These are phyloP conservation scores for Drosophila hawaiiensis DNA, from an alignment of 2,888 invertebrate genomes.

Conservation along the genomic window DNA sequence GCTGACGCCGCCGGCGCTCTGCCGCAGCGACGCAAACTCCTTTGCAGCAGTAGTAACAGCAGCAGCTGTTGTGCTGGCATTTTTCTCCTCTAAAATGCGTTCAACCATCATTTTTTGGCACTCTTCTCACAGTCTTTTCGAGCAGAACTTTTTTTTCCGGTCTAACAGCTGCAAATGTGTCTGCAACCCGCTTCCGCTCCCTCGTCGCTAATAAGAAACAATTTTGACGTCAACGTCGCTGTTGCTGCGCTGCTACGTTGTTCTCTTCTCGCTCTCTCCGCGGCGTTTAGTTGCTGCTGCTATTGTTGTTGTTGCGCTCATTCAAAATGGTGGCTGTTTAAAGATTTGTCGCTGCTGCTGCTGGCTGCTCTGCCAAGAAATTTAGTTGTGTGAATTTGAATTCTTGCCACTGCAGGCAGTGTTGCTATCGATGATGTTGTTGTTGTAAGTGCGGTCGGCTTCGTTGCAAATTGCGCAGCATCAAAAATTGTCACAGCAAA, in stretches of 20 bases:
- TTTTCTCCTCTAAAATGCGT: slow-evolving; percentile 88
- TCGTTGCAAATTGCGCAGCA: slow-evolving; percentile 56
- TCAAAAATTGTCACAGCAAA: slow-evolving; percentile 37
- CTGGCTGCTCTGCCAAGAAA: slow-evolving; percentile 68
- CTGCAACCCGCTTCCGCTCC: slow-evolving; percentile 37
- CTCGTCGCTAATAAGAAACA: slow-evolving; percentile 61
- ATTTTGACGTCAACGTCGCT: slow-evolving; percentile 59
- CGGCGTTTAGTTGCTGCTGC: slow-evolving; percentile 27
- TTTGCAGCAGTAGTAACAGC: slow-evolving; percentile 47
- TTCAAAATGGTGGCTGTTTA: slow-evolving; percentile 79
- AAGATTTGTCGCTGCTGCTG: slow-evolving; percentile 56
- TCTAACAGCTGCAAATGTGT: slow-evolving; percentile 62
- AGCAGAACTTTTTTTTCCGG: slow-evolving; percentile 62
- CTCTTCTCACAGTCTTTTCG: slow-evolving; percentile 43
- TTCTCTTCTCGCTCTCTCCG: slow-evolving; percentile 59
- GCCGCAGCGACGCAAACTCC: slow-evolving; percentile 51
- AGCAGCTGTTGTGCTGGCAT: slow-evolving; percentile 61
- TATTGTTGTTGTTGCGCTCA: slow-evolving; percentile 58
- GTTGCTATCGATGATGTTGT: slow-evolving; percentile 38
- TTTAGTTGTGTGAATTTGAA: slow-evolving; percentile 54
- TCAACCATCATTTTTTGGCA: slow-evolving; percentile 87
- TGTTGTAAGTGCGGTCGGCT: slow-evolving; percentile 47
- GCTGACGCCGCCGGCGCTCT: slow-evolving; percentile 31
- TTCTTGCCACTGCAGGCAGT: slow-evolving; percentile 58
- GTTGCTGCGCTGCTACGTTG: slow-evolving; percentile 45